Evolutionary conservation across 2,888 invertebrate genomes (phyloP).

Genomic region (Leptinotarsa tumamoca): DNA sequence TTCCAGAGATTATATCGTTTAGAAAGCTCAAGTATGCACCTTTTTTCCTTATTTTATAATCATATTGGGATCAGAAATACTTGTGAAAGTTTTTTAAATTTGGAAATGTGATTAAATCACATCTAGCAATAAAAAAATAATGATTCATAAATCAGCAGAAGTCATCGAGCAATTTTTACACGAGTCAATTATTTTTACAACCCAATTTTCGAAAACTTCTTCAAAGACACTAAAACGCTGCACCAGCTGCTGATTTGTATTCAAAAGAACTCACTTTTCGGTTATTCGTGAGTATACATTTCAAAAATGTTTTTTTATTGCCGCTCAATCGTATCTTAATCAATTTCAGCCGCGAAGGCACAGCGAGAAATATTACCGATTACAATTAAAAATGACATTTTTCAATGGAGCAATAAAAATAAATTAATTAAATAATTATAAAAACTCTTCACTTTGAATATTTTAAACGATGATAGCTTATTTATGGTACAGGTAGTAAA

Average conservation of each 20-base stretch:
- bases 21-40: no score
- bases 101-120: neutral
- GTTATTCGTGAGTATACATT: neutral
- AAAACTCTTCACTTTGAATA: neutral
- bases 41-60: no score
- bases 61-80: no score
- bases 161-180: neutral
- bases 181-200: neutral
- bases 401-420: constrained; percentile 18
- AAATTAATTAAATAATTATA: constrained; percentile 18
- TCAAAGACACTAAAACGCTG: neutral
- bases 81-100: no score
- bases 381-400: constrained; percentile 8
- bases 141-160: neutral
- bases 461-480: neutral
- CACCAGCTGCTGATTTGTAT: neutral
- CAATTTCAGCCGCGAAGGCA: neutral
- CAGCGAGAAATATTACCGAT: neutral
- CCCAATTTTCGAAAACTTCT: neutral
- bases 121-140: neutral
- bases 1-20: no score
- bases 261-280: neutral
- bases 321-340: neutral
- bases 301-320: neutral
- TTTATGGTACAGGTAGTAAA: constrained; percentile 14